A percentile compares a stretch with the other conserved stretches of the same genome.
phyloP scores from a whole-genome alignment of 2,888 invertebrate genomes.

The Chloroclystis v-ata region DNA sequence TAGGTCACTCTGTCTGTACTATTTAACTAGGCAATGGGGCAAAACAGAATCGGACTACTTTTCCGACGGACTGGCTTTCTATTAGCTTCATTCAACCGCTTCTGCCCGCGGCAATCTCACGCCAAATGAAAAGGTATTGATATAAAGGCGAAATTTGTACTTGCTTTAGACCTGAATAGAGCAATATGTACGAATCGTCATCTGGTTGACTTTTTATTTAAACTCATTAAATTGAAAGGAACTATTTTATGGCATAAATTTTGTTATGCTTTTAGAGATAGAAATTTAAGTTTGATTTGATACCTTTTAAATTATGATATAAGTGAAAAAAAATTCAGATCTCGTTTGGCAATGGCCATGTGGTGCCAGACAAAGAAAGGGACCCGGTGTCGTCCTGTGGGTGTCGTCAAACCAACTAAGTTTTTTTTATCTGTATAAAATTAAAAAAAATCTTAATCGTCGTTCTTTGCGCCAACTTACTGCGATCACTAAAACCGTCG shows the following conservation, averaged over 20 bases:
- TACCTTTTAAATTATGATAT: too few relatives aligned
- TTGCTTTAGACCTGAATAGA: constrained; percentile 9
- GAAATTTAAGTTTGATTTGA: too few relatives aligned
- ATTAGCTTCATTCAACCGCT: constrained; percentile 47
- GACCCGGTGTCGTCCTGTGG: too few relatives aligned
- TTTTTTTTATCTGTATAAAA: too few relatives aligned
- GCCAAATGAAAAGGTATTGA: constrained; percentile 15
- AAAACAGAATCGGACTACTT: constrained; percentile 32
- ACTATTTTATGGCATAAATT: not conserved
- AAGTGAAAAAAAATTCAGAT: too few relatives aligned
- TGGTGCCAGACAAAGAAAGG: too few relatives aligned
- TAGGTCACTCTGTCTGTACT: too few relatives aligned
- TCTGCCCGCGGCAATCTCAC: constrained; percentile 21
- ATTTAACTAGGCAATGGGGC: constrained; percentile 27
- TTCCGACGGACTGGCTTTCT: constrained; percentile 47
- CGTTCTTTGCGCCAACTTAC: too few relatives aligned
- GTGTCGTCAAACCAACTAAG: too few relatives aligned
- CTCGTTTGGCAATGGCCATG: too few relatives aligned
- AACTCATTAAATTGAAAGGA: not conserved
- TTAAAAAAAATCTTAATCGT: too few relatives aligned
- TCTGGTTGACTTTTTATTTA: not conserved
- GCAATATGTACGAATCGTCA: constrained; percentile 20
- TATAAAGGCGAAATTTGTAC: constrained; percentile 5
- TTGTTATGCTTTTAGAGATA: not conserved
- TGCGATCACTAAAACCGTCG: too few relatives aligned